Conservation (phyloP, 2,113 vertebrate species). For the Centropus unirufus region DNA sequence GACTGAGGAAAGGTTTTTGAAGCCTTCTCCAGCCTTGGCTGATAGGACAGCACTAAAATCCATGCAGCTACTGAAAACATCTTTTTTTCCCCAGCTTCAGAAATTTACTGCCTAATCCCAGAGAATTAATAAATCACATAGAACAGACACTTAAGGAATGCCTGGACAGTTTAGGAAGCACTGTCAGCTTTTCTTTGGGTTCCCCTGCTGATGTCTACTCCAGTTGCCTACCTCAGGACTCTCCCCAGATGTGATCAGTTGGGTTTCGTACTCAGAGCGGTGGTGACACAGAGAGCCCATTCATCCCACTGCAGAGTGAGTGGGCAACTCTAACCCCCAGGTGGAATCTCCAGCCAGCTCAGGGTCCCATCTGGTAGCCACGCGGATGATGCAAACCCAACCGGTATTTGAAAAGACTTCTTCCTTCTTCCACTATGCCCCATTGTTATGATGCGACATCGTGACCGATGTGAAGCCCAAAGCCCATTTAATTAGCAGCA, state of each 20-base stretch:
- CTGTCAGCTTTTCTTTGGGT: not conserved
- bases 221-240: not conserved
- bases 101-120: not conserved
- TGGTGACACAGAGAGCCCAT: constrained; percentile 50
- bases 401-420: not conserved
- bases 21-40: not conserved
- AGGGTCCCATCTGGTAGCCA: constrained; percentile 49
- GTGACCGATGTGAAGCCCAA: not conserved
- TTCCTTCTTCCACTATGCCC: not conserved
- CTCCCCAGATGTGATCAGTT: constrained; percentile 40
- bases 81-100: not conserved
- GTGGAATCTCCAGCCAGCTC: not conserved
- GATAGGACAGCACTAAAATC: not conserved
- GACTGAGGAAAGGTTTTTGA: not conserved
- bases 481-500: not conserved
- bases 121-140: constrained; percentile 25
- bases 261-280: not conserved
- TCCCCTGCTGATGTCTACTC: not conserved
- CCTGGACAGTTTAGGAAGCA: not conserved
- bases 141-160: not conserved
- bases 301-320: not conserved
- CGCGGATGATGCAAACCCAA: not conserved
- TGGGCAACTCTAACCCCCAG: not conserved
- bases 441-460: constrained; percentile 1
- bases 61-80: not conserved